Conservation (phyloP, 2,888 invertebrate species). For the Theristus sp. region DNA sequence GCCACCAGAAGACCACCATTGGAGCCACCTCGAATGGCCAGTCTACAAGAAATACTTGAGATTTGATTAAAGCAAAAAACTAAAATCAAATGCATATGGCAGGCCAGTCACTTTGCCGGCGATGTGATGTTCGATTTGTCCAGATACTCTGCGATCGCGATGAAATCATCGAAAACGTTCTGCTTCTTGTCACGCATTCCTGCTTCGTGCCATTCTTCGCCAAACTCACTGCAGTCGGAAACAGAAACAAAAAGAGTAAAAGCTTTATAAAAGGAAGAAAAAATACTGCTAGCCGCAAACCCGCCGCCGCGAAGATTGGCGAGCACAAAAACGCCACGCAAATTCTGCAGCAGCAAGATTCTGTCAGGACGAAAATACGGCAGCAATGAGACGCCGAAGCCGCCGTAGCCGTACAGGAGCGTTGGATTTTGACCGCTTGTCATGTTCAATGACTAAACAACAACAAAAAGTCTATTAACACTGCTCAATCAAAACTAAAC, state of each 20-base stretch:
- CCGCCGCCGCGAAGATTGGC: constrained; percentile 92
- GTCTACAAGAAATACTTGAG: constrained; percentile 29
- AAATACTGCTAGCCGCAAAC: constrained; percentile 37
- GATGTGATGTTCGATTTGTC: constrained; percentile 58
- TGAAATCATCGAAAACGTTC: constrained; percentile 92
- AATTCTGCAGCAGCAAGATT: constrained; percentile 67
- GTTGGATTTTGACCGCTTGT: constrained; percentile 60
- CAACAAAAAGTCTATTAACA: not conserved
- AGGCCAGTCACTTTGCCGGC: constrained; percentile 23
- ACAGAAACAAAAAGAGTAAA: not conserved
- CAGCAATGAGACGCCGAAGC: constrained; percentile 77
- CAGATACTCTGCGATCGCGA: constrained; percentile 70
- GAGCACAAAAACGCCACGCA: constrained; percentile 68
- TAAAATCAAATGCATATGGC: no score
- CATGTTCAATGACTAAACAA: constrained; percentile 31
- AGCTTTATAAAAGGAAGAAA: not conserved
- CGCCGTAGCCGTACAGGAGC: constrained; percentile 84
- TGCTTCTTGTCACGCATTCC: constrained; percentile 79
- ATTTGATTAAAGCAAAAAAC: no score
- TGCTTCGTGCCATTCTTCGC: constrained; percentile 79
- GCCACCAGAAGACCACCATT: constrained; percentile 92
- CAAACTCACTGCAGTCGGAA: constrained; percentile 57
- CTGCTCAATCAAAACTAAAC: not conserved
- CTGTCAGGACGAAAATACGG: constrained; percentile 72
- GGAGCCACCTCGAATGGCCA: constrained; percentile 80